Percentiles rank a stretch among this genome's conserved stretches.
Evolutionary conservation across 2,888 invertebrate species (phyloP).

Genomic region (Parnassius apollo): DNA sequence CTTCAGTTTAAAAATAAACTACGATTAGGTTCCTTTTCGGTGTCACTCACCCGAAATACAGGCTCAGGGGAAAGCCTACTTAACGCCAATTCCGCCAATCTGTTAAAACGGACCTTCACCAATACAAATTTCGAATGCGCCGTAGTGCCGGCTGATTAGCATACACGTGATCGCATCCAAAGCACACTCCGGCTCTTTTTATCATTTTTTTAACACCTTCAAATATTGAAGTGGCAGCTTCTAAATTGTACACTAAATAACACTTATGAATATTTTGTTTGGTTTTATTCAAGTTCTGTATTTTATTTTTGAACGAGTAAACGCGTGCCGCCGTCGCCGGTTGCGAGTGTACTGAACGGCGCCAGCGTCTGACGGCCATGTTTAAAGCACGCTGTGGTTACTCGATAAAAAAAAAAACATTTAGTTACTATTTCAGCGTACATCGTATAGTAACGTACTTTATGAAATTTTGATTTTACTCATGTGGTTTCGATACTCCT

Average conservation of each 20-base stretch:
- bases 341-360: constrained; percentile 64
- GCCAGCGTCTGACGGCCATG: constrained; percentile 60
- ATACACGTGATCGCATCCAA: constrained; percentile 51
- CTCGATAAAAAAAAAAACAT: constrained; percentile 53
- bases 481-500: too few species aligned
- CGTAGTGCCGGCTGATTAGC: constrained; percentile 54
- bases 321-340: constrained; percentile 64
- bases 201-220: constrained; percentile 37
- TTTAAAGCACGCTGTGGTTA: constrained; percentile 66
- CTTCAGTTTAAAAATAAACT: constrained; percentile 66
- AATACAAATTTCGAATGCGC: constrained; percentile 56
- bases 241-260: constrained; percentile 28
- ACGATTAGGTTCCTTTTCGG: constrained; percentile 50
- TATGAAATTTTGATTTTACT: too few species aligned
- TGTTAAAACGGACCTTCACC: constrained; percentile 55
- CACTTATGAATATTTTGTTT: constrained; percentile 29
- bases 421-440: constrained; percentile 57
- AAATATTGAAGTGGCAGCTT: constrained; percentile 32
- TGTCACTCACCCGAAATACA: constrained; percentile 71
- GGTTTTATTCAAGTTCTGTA: constrained; percentile 33
- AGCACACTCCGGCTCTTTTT: constrained; percentile 55
- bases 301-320: constrained; percentile 37
- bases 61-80: constrained; percentile 50
- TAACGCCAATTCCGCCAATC: constrained; percentile 57
- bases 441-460: constrained; percentile 30